These are phyloP conservation scores for Cephonodes hylas DNA, from an alignment of 2,888 invertebrate species.

Conservation along the genomic window DNA sequence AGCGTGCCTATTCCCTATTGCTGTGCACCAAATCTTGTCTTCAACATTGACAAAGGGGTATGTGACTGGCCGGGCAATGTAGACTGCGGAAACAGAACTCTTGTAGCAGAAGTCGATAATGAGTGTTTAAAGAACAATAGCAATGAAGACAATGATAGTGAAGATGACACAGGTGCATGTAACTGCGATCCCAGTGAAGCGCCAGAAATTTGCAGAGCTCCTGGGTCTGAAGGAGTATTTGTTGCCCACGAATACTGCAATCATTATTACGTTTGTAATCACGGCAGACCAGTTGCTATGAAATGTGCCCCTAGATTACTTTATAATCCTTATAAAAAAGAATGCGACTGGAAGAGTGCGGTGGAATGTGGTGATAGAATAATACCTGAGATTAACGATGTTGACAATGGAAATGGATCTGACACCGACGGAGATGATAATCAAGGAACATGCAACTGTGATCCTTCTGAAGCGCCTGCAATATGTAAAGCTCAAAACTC, in stretches of 20 bases:
- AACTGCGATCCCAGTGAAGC: constrained; percentile 27
- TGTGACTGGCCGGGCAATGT: constrained; percentile 44
- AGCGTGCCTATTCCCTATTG: constrained; percentile 30
- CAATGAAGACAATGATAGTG: constrained; percentile 15
- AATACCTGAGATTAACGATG: constrained; percentile 17
- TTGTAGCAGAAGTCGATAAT: constrained; percentile 16
- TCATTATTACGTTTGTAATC: constrained; percentile 35
- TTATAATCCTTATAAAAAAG: constrained; percentile 33
- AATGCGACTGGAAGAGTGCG: constrained; percentile 36
- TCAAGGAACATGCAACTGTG: constrained; percentile 20
- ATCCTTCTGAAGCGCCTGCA: constrained; percentile 36
- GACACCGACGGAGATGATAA: constrained; percentile 18
- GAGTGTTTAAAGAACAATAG: constrained; percentile 17
- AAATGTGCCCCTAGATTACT: constrained; percentile 27
- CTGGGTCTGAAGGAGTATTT: constrained; percentile 26
- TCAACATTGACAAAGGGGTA: constrained; percentile 27
- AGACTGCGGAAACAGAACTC: constrained; percentile 35
- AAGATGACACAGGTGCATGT: constrained; percentile 18
- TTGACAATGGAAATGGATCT: not conserved
- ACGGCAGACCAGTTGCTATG: constrained; percentile 30
- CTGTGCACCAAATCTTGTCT: constrained; percentile 34
- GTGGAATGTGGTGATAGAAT: constrained; percentile 30
- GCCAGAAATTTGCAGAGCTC: constrained; percentile 20
- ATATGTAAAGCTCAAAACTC: constrained; percentile 39
- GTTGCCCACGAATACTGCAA: constrained; percentile 38